Evolutionary conservation across 2,797 vertebrate species (phyloP).

Genomic region (Halcyon chelicuti): DNA sequence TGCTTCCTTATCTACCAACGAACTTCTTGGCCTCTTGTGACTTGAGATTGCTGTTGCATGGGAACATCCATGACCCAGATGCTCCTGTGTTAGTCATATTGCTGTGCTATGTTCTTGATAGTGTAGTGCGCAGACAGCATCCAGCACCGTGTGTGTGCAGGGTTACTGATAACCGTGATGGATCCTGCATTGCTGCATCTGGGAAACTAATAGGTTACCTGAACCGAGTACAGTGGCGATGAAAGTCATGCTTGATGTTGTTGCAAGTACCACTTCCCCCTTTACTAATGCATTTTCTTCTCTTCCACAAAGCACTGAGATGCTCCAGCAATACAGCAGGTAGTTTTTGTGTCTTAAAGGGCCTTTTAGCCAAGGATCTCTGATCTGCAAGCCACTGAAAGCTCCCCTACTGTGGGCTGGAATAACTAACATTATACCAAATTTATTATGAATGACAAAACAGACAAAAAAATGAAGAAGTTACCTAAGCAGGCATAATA

Average conservation of each 20-base stretch:
- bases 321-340: not conserved
- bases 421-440: not conserved
- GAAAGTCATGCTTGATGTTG: not conserved
- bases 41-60: not conserved
- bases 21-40: not conserved
- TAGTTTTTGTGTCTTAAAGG: not conserved
- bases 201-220: not conserved
- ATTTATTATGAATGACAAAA: not conserved
- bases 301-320: not conserved
- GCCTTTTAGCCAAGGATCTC: not conserved
- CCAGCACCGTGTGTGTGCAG: not conserved
- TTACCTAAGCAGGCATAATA: not conserved
- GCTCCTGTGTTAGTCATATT: not conserved
- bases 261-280: not conserved
- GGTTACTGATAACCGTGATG: not conserved
- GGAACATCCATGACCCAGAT: not conserved
- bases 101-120: not conserved
- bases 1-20: not conserved
- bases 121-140: accelerated
- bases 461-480: not conserved
- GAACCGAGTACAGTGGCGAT: not conserved
- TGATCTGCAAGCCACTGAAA: not conserved
- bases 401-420: not conserved
- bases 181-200: not conserved
- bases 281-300: not conserved